Evolutionary conservation across 2,797 vertebrate species (phyloP), one percentile per base, ranked within the genome.

Genomic region (Lepidocolaptes lacrymiger): DNA sequence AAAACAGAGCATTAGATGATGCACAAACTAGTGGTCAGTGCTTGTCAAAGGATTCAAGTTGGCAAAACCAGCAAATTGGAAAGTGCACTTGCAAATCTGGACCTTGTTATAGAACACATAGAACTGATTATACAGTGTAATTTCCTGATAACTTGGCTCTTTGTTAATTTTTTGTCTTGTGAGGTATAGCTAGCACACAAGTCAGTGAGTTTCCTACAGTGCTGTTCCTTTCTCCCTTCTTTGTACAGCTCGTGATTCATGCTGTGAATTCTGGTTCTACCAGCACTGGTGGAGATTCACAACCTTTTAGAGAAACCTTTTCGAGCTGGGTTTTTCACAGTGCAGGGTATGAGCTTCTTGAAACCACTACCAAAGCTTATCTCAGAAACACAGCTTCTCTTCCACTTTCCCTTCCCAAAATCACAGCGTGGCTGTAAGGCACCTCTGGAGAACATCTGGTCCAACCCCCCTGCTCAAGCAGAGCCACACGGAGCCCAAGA

Each of bases 1-100:
- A 72, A 89, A 94, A 6, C 16, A 58, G 39, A 55, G 22, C 12
- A 7, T 17, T 78, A 82, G 67, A 51, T 58, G 36, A 62, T 77
- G 46, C 14, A 59, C 49, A 51, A 39, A 51, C 49, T n/a, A 39
- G 41, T 14, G 2, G 23, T 72, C 17, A 6, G 22, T 56, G 54
- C 8, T 68, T 76, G 20, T 55, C 43, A 71, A 46, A 85, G 37
- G 44, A 61, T n/a, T 30, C 74, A 85, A 67, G 71, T n/a, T 88
- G 63, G 41, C 76, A 63, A 46, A 93, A 86, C 49, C 51, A 82
- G 54, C 72, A 87, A 37, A 64, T 2, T 82, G 78, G 72, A 43
- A 94, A 83, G 54, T 16, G 28, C 56, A 66, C 46, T 91, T 77
- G 61, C 54, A 93, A 88, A 78, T 81, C 78, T 96, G 88, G 72